Evolutionary conservation across 2,888 invertebrate genomes (phyloP).

Genomic region (Oscheius sp.): DNA sequence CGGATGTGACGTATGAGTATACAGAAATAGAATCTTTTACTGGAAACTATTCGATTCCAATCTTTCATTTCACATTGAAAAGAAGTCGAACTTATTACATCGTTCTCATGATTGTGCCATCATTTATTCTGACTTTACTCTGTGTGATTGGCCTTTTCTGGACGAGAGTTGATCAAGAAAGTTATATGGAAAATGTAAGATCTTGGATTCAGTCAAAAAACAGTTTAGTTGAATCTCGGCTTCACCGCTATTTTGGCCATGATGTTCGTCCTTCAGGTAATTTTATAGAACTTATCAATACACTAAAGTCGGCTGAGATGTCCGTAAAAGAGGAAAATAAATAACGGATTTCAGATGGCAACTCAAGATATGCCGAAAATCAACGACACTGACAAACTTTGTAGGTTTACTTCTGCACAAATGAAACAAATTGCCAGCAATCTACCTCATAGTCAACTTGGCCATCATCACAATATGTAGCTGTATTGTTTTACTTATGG

Average conservation of each 20-base stretch:
- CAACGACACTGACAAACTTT: conserved; percentile 3
- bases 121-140: conserved; percentile 7
- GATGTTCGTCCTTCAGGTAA: conserved; percentile 3
- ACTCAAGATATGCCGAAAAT: conserved; percentile 9
- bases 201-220: neutral
- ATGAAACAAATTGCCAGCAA: neutral
- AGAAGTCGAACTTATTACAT: neutral
- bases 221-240: neutral
- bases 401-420: neutral
- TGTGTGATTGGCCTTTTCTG: conserved; percentile 1
- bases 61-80: neutral
- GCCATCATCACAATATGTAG: neutral
- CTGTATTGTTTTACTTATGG: neutral
- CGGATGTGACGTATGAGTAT: neutral
- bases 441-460: neutral
- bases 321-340: no score
- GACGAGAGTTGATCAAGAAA: neutral
- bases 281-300: no score
- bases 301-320: no score
- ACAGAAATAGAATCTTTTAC: neutral
- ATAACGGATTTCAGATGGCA: no score
- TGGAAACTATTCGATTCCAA: neutral
- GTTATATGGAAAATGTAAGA: conserved; percentile 7
- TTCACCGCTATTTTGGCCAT: conserved; percentile 1
- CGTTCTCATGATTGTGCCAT: neutral